Evolutionary conservation across 2,797 vertebrate species (phyloP).

Genomic region (Sebastes kiyomatsui): DNA sequence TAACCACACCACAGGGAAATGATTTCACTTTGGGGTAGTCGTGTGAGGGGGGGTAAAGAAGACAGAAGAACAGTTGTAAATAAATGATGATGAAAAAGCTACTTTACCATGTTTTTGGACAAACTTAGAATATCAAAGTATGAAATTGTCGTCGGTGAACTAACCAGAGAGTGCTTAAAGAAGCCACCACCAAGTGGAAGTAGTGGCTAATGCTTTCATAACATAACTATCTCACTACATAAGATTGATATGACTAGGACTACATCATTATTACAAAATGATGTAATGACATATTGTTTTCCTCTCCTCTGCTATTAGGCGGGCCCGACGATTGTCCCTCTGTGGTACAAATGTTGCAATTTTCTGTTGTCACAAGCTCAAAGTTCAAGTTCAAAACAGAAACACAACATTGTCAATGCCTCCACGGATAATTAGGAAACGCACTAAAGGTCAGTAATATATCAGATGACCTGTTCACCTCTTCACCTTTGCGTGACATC

Average conservation of each 20-base stretch:
- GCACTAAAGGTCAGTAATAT: background rate
- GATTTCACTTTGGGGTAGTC: background rate
- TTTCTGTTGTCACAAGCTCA: background rate
- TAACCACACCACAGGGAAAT: slow-evolving; percentile 16
- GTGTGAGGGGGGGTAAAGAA: background rate
- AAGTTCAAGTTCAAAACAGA: slow-evolving; percentile 29
- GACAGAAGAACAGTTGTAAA: background rate
- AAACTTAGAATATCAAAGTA: background rate
- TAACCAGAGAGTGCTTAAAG: background rate
- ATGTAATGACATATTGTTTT: slow-evolving; percentile 20
- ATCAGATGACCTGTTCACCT: slow-evolving; percentile 44
- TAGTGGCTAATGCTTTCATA: background rate
- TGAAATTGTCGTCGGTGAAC: background rate
- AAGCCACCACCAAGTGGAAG: background rate
- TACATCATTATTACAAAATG: slow-evolving; percentile 22
- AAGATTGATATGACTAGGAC: slow-evolving; percentile 5
- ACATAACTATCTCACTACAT: slow-evolving; percentile 16
- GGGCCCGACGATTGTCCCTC: background rate
- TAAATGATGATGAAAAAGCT: background rate
- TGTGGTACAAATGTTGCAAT: background rate
- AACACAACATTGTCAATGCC: background rate
- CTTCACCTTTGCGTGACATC: slow-evolving; percentile 10
- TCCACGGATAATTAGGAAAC: background rate
- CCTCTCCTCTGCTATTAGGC: background rate
- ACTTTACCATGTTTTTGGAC: background rate